Evolutionary conservation across 2,113 vertebrate species (phyloP), one percentile per base, ranked within the genome.

Genomic region (Chionodraco myersi): DNA sequence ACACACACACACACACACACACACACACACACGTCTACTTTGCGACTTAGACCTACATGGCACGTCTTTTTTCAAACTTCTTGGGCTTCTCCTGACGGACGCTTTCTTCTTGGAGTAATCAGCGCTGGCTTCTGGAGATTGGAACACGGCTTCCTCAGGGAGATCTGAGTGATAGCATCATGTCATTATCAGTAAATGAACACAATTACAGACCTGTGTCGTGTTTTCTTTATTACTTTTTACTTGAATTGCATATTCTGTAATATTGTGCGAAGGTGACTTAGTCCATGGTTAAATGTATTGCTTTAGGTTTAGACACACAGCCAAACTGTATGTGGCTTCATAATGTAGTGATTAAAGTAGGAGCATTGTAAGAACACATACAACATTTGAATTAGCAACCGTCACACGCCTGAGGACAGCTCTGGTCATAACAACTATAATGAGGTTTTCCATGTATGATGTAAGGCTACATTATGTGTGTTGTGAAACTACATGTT

Each of bases 91-190:
- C 26, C 41, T 81, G 16, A 60, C 14, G 53, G 77, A 72, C 18
- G 58, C 51, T 80, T 86, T 90, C 72, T 73, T 89, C 49, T 76
- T 79, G 9, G 64, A 56, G 14, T 53, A 75, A 44, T 61, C 58
- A 34, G 41, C 6, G 47, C 58, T 76, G 57, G 26, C 51, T 67
- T 65, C 72, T 65, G 79, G 77, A 65, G 66, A 75, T 12, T 57
- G 78, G 41, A 44, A 49, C 41, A 54, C 65, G 18, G 48, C 68
- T 60, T 84, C 74, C 30, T 81, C 79, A 0, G 72, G 74, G 21
- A 86, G 82, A 75, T 88, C 89, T 93, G 74, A 47, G 8, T 64
- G 5, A 61, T 47, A 16, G 30, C 49, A 45, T 71, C 15, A 30
- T 5, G 8, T 0, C n/a, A 73, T 75, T 7, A 72, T 58, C 5